Evolutionary conservation across 2,888 invertebrate species (phyloP), one percentile per base, ranked within the genome.

Genomic region (Aradus depressus): DNA sequence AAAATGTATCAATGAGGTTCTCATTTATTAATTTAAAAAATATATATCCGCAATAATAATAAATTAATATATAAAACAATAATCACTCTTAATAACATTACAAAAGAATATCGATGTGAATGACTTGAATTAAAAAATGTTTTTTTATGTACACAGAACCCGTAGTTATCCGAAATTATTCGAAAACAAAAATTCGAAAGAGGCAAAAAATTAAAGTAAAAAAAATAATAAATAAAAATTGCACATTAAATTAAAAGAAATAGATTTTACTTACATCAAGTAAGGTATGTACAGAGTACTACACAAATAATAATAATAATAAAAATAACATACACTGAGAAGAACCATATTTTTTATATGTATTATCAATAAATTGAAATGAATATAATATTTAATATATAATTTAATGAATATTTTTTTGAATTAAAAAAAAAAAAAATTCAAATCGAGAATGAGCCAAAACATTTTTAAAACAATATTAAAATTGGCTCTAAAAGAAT

Each of bases 131-230:
- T 5, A 25, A n/a, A 31, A 10, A 16, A 23, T 50, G 43, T 43
- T 3, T 43, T 8, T 16, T 16, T 26, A 6, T 43, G 37, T 25
- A 35, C 34, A 42, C 34, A 35, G 19, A 32, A 50, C 50, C 50
- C 50, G 50, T 50, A 43, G 19, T 35, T 19, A 35, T 43, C 43
- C 35, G 43, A 50, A 35, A 25, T n/a, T 43, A 50, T 34, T 39
- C 43, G 39, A 50, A 50, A 43, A 10, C 5, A 37, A 37, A 37
- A 21, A 41, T 19, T 45, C 21, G n/a, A 39, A 28, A 28, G n/a
- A 12, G 32, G 42, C 14, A 21, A 16, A 32, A 32, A n/a, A n/a
- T n/a, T 23, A 18, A 21, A 41, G 23, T n/a, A 18, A n/a, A 28
- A 39, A 39, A 26, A 38, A 48, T 28, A 48, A 38, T 41, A 32